phyloP scores from a whole-genome alignment of 2,113 vertebrate genomes.

The Amphiprion ocellaris region DNA sequence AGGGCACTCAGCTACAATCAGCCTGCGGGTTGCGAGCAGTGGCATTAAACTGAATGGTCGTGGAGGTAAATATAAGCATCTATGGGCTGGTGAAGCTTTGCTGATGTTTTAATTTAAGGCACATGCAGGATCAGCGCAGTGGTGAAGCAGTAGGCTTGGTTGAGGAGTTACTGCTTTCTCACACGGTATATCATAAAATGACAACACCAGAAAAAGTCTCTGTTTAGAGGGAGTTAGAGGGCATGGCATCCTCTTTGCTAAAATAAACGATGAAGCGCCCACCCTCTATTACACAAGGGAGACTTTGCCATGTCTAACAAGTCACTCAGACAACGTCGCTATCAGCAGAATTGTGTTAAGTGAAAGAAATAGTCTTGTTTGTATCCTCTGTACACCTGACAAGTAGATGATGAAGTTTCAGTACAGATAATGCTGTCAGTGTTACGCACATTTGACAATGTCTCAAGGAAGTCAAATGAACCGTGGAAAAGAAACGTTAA shows the following conservation, averaged over 20 bases:
- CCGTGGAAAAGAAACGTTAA: slow-evolving; percentile 9
- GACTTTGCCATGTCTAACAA: slow-evolving; percentile 6
- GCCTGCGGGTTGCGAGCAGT: slow-evolving; percentile 37
- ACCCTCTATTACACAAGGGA: slow-evolving; percentile 5
- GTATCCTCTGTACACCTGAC: background rate
- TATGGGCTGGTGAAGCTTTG: slow-evolving; percentile 4
- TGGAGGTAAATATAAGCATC: slow-evolving; percentile 45
- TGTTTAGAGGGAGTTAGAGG: background rate
- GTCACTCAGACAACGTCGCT: background rate
- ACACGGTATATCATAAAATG: background rate
- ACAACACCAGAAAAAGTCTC: background rate
- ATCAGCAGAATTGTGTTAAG: background rate
- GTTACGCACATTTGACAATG: background rate
- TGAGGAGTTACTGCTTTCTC: background rate
- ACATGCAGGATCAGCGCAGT: background rate
- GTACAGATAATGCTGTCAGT: background rate
- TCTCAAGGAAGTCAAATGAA: slow-evolving; percentile 21
- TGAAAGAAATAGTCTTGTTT: background rate
- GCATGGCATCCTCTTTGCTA: background rate
- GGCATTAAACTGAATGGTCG: slow-evolving; percentile 21
- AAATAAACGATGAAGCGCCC: background rate
- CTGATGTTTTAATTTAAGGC: slow-evolving; percentile 46
- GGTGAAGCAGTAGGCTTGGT: slow-evolving; percentile 5
- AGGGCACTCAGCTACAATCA: slow-evolving; percentile 29
- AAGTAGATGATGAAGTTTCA: background rate